Percentiles rank a stretch among this genome's conserved stretches.
Conservation (phyloP, 2,888 invertebrate species). For the Thelaira solivaga region DNA sequence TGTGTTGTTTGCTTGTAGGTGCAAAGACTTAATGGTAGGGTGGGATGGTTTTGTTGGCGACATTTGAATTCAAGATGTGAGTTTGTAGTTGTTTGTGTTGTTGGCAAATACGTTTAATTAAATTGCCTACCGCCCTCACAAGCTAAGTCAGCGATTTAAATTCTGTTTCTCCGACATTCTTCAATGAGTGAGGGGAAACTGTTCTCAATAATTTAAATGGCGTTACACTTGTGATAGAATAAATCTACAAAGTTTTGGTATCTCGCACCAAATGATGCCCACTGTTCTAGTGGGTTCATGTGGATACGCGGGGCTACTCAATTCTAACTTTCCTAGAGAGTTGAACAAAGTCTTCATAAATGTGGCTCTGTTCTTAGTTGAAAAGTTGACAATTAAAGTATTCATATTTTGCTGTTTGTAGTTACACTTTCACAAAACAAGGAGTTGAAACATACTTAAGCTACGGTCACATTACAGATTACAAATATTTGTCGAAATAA, state of each 20-base stretch:
- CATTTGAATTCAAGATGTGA: no score
- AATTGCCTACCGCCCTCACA: slow-evolving; percentile 65
- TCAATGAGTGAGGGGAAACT: not conserved
- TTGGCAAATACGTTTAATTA: no score
- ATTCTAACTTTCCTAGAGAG: slow-evolving; percentile 73
- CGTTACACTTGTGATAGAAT: slow-evolving; percentile 75
- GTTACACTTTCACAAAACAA: no score
- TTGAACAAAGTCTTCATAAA: slow-evolving; percentile 66
- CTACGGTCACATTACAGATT: no score
- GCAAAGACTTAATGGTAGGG: no score
- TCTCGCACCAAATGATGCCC: slow-evolving; percentile 46
- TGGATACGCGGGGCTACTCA: slow-evolving; percentile 63
- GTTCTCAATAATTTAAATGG: slow-evolving; percentile 66
- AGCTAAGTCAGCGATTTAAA: slow-evolving; percentile 73
- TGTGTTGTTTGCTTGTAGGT: no score
- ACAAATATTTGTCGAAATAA: no score
- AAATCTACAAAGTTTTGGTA: slow-evolving; percentile 58
- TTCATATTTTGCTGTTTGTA: not conserved
- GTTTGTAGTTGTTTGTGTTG: not conserved
- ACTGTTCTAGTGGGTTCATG: slow-evolving; percentile 73
- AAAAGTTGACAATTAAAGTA: slow-evolving; percentile 68
- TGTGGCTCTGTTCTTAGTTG: slow-evolving; percentile 71
- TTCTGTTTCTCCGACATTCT: slow-evolving; percentile 59
- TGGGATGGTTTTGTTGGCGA: no score
- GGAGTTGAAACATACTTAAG: no score